Base-by-base conservation (phyloP, 2,797 vertebrate genomes). In the Onychomys arenicola region DNA sequence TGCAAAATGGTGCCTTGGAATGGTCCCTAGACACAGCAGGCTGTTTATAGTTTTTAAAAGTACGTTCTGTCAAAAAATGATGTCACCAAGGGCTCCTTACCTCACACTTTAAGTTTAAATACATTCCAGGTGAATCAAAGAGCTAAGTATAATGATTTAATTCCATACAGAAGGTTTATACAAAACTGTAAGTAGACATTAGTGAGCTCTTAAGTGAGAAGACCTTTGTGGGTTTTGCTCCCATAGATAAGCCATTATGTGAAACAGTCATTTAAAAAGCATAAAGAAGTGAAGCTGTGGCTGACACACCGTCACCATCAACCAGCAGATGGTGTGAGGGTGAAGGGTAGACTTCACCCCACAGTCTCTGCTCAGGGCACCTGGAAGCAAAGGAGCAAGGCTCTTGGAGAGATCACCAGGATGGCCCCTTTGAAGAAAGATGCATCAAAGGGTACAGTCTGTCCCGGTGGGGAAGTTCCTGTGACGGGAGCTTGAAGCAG, bases 61-160 rank as follows among this genome's bases (percentile, higher is more conserved):
- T 95, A 81, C 19, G 8, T 34, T 8, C 87, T 97, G 93, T 97
- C 97, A 97, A 94, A 97, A 94, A 97, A 78, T 96, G 96, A 81
- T 95, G 91, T 97, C 94, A 96, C 93, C 82, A 82, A 96, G 91
- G 81, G 32, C 73, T 94, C 81, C 89, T 96, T 97, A 89, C 93
- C 90, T 94, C 93, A 97, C 89, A 95, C 93, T 46, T 67, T 94
- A 93, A 93, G 88, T 96, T 97, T 94, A 97, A 98, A 97, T 97
- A 98, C 97, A 95, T 97, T 97, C 96, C 96, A 97, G 93, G 95
- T 97, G 96, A 98, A 97, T 97, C 94, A 97, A 97, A 67, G 85
- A 96, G 78, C 89, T 94, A 93, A 93, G 65, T 81, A 3, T 93
- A 91, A 96, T 95, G 91, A 73, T 77, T 96, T 96, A 97, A 95